These are phyloP conservation scores for Cliona cf. orientalis DNA, from an alignment of 37 sponge, comb jelly and placozoan species.

Conservation along the genomic window DNA sequence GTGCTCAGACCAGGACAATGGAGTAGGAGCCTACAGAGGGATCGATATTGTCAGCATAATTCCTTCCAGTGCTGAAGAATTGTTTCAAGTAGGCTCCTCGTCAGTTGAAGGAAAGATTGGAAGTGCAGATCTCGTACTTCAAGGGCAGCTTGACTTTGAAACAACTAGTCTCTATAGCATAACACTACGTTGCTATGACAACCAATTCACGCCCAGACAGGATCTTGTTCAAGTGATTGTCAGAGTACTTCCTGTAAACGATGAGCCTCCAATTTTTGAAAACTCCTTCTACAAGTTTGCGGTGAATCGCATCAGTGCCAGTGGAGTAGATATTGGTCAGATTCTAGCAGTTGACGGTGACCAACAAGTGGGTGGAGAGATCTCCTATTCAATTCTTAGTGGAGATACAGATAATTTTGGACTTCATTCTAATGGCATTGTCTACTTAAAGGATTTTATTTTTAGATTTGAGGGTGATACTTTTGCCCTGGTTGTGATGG, in stretches of 20 bases:
- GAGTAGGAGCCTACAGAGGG: neutral
- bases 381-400: neutral
- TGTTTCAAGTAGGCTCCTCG: too few relatives aligned
- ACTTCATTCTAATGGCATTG: too few relatives aligned
- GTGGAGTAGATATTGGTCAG: neutral
- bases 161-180: neutral
- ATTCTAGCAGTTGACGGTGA: conserved; percentile 29
- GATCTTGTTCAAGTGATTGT: conserved; percentile 4
- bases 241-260: conserved; percentile 23
- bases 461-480: too few relatives aligned
- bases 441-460: too few relatives aligned
- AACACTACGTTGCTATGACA: conserved; percentile 1
- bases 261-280: neutral
- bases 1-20: neutral
- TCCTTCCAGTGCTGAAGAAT: too few relatives aligned
- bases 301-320: neutral
- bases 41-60: neutral
- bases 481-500: too few relatives aligned
- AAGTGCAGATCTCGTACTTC: too few relatives aligned
- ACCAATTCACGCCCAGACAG: neutral
- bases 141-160: neutral
- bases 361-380: neutral
- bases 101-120: too few relatives aligned
- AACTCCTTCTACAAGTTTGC: neutral
- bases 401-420: too few relatives aligned